Base-by-base conservation (phyloP, 2,113 vertebrate species). In the Percina caprodes region DNA sequence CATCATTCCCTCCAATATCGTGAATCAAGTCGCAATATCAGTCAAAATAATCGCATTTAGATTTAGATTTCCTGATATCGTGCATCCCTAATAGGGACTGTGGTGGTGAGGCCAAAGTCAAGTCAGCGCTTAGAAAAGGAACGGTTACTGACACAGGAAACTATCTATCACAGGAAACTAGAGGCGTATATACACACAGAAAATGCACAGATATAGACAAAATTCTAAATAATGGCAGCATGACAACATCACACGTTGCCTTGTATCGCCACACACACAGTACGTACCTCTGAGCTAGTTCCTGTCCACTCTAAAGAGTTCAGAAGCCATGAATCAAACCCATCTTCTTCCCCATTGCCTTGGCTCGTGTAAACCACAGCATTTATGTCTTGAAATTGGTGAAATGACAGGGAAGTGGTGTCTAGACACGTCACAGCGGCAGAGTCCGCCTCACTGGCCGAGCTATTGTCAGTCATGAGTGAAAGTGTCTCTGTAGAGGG, bases 281-380 rank as follows among this genome's bases (percentile, higher is more conserved):
- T 23, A 68, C 89, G 0, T 89, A 94, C 94, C 93, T 90, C 80
- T 14, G 65, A 80, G 63, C 48, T 15, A 5, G n/a, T 80, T 70
- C 51, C 86, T 23, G 51, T 45, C 52, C 62, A 15, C 39, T 86
- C 74, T 23, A 35, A 2, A 49, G 69, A 69, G 60, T 42, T 67
- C 51, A 81, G 69, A 51, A 59, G 30, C 55, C 0, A 62, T 45
- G 63, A 67, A 65, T 90, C 63, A 46, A 82, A 21, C 45, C 13
- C 79, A 30, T 81, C 83, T n/a, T 59, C 73, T 68, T 88, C 81
- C 65, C 81, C 80, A 26, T 49, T 45, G 49, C 21, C 74, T 15
- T 81, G 79, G 7, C 58, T 26, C 68, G 3, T 30, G 58, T 66
- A 16, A 66, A 23, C 48, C 74, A 85, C 79, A 46, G 26, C 0